Conservation (phyloP, 2,113 vertebrate species). For the Jacana jacana region DNA sequence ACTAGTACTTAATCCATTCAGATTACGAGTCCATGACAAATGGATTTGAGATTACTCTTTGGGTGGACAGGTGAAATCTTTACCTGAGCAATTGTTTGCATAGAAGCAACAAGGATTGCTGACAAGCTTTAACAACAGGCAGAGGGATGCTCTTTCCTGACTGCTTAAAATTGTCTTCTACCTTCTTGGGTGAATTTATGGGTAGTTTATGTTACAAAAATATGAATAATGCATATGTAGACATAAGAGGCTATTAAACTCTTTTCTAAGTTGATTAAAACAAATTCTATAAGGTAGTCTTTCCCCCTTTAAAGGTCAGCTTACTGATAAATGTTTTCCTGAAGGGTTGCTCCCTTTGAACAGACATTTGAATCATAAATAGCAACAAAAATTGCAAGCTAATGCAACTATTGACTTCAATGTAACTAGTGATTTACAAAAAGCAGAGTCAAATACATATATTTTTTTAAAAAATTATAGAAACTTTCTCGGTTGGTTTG, state of each 20-base stretch:
- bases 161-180: background rate
- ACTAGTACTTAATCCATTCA: background rate
- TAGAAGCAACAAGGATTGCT: background rate
- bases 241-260: background rate
- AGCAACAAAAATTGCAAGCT: background rate
- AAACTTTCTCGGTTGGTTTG: background rate
- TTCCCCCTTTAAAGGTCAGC: background rate
- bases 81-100: background rate
- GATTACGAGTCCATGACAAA: background rate
- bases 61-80: background rate
- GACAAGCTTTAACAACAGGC: background rate
- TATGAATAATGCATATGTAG: constrained; percentile 6
- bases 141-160: background rate
- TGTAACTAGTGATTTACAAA: background rate
- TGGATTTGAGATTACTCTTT: background rate
- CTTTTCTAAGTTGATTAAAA: constrained; percentile 2
- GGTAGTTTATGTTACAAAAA: background rate
- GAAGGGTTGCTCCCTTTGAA: background rate
- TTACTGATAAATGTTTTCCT: background rate
- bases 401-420: background rate
- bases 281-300: background rate
- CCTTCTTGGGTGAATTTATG: background rate
- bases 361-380: background rate
- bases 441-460: background rate
- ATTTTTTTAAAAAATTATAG: background rate